Evolutionary conservation across 2,113 vertebrate species (phyloP).

Genomic region (Loxodonta africana): DNA sequence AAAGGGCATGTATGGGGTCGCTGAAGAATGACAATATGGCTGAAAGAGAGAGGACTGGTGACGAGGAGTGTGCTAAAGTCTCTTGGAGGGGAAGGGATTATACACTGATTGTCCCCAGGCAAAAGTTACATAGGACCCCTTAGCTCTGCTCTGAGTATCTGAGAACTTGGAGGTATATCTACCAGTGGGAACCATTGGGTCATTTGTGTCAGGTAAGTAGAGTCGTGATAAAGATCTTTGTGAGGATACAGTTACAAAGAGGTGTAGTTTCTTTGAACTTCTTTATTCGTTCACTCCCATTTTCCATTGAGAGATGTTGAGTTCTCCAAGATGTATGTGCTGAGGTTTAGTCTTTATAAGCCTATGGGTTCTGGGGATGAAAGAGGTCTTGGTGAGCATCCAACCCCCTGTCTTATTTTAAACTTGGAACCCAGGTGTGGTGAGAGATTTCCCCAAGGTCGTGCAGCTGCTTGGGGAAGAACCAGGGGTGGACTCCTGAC

Average conservation of each 20-base stretch:
- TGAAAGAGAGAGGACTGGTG: not conserved
- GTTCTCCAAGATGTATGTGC: not conserved
- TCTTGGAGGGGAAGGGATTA: not conserved
- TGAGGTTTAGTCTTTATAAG: not conserved
- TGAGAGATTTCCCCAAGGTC: not conserved
- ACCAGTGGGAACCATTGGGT: not conserved
- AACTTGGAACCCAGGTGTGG: not conserved
- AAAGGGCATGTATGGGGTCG: accelerated
- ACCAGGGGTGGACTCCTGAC: not conserved
- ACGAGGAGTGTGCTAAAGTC: not conserved
- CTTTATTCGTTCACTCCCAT: not conserved
- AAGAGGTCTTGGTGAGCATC: not conserved
- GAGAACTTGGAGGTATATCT: not conserved
- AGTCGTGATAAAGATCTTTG: not conserved
- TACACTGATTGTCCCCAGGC: not conserved
- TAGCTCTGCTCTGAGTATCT: accelerated
- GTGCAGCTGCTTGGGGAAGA: not conserved
- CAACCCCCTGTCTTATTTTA: not conserved
- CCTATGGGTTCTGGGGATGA: not conserved
- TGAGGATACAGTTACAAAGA: not conserved
- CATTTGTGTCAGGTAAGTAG: not conserved
- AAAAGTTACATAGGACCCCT: accelerated
- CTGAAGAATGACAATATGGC: not conserved
- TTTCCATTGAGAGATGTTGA: not conserved
- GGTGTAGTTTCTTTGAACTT: not conserved